Conservation (phyloP, 2,888 invertebrate genomes). For the Odontomyia ornata region DNA sequence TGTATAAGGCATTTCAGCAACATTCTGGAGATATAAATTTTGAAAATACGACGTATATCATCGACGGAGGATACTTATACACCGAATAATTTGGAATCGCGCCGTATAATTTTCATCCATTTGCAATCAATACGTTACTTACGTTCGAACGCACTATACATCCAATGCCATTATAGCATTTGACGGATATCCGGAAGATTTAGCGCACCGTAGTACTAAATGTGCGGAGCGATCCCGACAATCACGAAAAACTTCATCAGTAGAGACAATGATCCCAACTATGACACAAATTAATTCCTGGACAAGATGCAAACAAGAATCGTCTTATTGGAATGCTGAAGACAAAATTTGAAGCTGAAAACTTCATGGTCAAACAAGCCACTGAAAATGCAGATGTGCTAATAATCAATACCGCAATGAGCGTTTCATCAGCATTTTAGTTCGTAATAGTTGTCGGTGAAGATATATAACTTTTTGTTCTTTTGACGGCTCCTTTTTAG, state of each 20-base stretch:
- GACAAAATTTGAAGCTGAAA: no score
- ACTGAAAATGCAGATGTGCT: slow-evolving; percentile 34
- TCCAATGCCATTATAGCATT: background rate
- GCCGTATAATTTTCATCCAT: background rate
- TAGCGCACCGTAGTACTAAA: slow-evolving; percentile 51
- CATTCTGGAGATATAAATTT: background rate
- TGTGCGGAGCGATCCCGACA: slow-evolving; percentile 52
- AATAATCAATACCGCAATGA: slow-evolving; percentile 42
- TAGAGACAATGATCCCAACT: no score
- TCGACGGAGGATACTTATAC: background rate
- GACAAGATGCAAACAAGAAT: no score
- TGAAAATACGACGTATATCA: background rate
- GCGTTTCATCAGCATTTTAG: slow-evolving; percentile 6
- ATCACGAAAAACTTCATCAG: slow-evolving; percentile 52
- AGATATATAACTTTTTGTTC: slow-evolving; percentile 22
- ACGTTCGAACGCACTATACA: background rate
- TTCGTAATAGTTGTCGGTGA: slow-evolving; percentile 28
- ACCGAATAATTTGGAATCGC: background rate
- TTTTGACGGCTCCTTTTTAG: slow-evolving; percentile 4
- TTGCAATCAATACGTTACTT: background rate
- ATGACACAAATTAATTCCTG: no score
- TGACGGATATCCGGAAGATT: slow-evolving; percentile 52
- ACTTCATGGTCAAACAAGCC: no score
- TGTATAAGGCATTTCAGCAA: background rate
- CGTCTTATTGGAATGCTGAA: no score